Base-by-base conservation (phyloP, 2,113 vertebrate species). In the Isichthys henryi region DNA sequence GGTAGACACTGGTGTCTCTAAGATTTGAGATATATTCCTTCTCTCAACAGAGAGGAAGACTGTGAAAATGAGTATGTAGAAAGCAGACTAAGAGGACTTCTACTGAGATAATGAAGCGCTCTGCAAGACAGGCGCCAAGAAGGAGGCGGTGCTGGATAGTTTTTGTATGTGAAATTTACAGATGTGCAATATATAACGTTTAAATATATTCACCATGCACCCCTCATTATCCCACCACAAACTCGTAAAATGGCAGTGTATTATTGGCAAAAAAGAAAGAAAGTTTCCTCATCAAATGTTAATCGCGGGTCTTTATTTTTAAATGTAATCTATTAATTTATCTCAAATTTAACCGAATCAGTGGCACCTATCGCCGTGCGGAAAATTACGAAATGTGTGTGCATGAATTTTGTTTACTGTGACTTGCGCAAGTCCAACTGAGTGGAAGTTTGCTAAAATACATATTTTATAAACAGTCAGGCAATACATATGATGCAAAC, bases 61-160 rank as follows among this genome's bases (percentile, higher is more conserved):
- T 93, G 94, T 94, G 95, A 95, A 95, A 95, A 95, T 93, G 95
- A 94, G 95, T 94, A 94, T 93, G 93, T 95, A 93, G 93, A 94
- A 95, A 95, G 95, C 93, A 93, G 94, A n/a, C 95, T 94, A 93
- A 91, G 93, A 94, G 92, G 92, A 93, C 93, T 94, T 80, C 15
- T 80, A 80, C 90, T 86, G 90, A 94, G 94, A 95, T 95, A 93
- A 95, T 96, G 95, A 94, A 94, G 93, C 94, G 94, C 90, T 89
- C 90, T 93, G 92, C 93, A 94, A 94, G 93, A 94, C 93, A 93
- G 91, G 92, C 93, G 45, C 48, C 45, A 93, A 91, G 91, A 91
- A 89, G 91, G 91, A 93, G 92, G 91, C 92, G 92, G 35, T 17
- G n/a, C n/a, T 27, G n/a, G 83, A 6, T 21, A 39, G 70, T 74